Base-by-base conservation (phyloP, 2,888 invertebrate genomes). In the Ferrisia virgata region DNA sequence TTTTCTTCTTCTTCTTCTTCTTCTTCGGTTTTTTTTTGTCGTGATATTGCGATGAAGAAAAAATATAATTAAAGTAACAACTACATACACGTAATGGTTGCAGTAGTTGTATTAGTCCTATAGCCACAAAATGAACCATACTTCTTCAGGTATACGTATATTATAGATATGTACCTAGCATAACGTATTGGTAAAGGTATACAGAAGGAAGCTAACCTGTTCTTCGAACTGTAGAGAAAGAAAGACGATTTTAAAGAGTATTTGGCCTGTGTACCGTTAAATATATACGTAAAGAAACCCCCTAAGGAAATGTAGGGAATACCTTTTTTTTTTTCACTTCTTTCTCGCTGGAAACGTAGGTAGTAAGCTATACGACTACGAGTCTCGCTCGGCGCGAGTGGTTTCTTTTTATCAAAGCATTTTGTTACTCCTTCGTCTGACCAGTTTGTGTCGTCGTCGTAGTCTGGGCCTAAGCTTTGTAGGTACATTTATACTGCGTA, bases 251-350 rank as follows among this genome's bases (percentile, higher is more conserved):
- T 76, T 72, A 18, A n/a, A n/a, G 36, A 69, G 69, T 69, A 69
- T 76, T 76, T 76, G 72, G 72, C 72, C 72, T 36, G 33, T 76
- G 72, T 76, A 76, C 72, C 72, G 72, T 76, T 76, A 76, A 69
- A 69, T 28, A 8, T 53, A 76, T 76, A 76, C 72, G 72, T 76
- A 31, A 36, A 76, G 72, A 76, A 79, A 79, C 25, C 40, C 79
- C 79, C 79, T 79, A 28, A 47, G 79, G 79, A 79, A 79, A 79
- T 79, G 79, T 79, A 79, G 79, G 79, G 79, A 79, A 79, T 79
- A 79, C 79, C 79, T 79, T 79, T 47, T 79, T 79, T 43, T 79
- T 79, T 78, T 25, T 79, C 43, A 15, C 28, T 79, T 43, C 36
- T 79, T 76, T 76, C 72, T 33, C 72, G n/a, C n/a, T n/a, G n/a